These are phyloP conservation scores for Odobenus rosmarus DNA, from an alignment of 2,113 vertebrate genomes.

Conservation along the genomic window DNA sequence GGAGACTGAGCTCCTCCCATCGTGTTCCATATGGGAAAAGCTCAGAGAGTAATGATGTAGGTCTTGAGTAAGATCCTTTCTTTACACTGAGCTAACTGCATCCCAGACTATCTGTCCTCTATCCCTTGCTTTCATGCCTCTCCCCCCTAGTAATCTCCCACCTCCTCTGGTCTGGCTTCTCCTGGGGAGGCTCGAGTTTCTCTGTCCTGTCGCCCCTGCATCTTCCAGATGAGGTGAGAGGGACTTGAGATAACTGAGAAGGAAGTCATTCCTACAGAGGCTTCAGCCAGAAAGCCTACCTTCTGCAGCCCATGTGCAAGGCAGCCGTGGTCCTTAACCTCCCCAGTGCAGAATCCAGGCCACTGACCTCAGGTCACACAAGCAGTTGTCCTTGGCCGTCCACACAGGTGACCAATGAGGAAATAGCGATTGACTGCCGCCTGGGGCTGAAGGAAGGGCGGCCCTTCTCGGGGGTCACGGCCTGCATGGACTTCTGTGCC, in stretches of 20 bases:
- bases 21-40: not conserved
- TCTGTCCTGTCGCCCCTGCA: not conserved
- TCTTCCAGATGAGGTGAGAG: not conserved
- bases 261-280: not conserved
- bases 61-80: not conserved
- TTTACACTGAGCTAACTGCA: not conserved
- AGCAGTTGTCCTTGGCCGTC: conserved; percentile 37
- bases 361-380: not conserved
- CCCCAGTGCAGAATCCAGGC: not conserved
- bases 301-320: not conserved
- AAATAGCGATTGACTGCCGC: conserved; percentile 93
- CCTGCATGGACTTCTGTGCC: conserved; percentile 99
- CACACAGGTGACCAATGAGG: conserved; percentile 91
- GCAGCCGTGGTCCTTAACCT: not conserved
- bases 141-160: not conserved
- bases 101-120: not conserved
- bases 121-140: no score
- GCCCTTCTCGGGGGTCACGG: conserved; percentile 97
- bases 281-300: not conserved
- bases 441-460: conserved; percentile 95
- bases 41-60: not conserved
- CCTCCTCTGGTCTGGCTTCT: not conserved
- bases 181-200: not conserved
- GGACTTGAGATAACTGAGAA: not conserved
- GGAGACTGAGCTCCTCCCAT: not conserved